Evolutionary conservation across 2,888 invertebrate genomes (phyloP), one percentile per base, ranked within the genome.

Genomic region (Hedya salicella): DNA sequence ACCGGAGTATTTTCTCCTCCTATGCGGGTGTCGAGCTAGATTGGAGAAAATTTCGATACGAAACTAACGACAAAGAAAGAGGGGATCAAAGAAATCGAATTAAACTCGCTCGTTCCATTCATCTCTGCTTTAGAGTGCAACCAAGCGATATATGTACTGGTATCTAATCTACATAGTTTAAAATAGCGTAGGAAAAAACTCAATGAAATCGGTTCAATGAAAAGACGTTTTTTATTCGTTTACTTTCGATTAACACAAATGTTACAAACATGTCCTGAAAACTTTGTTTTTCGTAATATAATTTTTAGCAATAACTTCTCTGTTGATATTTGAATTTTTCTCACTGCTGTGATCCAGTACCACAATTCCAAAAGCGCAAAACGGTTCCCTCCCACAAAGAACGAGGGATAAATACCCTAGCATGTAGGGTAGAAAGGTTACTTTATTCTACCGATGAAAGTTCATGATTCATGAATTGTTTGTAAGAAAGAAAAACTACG

Each of bases 1-100:
- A 25, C 2, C 9, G 49, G 40, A 44, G 44, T 59, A 19, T 64
- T 52, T 19, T 52, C 44, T 17, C 44, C n/a, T 25, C 44, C n/a
- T 25, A 52, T 52, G 50, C 50, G 25, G 59, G 65, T 39, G 59
- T 53, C 21, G 42, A 36, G 42, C 50, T 59, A 32, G 50, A 64
- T 44, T 59, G 57, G 17, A 65, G 40, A 48, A 54, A 61, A 54
- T 49, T 66, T 54, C 46, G 66, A 61, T 61, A 53, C 52, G 36
- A 32, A 11, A 42, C 42, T 32, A 66, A 40, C 61, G 39, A 54
- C 40, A 67, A 62, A 62, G 54, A 62, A 2, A 16, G 59, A n/a
- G n/a, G 25, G 54, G 60, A 61, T 68, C 56, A 61, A 61, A 68
- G 68, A 54, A 61, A 65, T 54, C 25, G 30, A 64, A 64, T 60